Percentiles rank a stretch among this genome's conserved stretches.
These are phyloP conservation scores for Ennomos fuscantarius DNA, from an alignment of 2,888 invertebrate species.

Conservation along the genomic window DNA sequence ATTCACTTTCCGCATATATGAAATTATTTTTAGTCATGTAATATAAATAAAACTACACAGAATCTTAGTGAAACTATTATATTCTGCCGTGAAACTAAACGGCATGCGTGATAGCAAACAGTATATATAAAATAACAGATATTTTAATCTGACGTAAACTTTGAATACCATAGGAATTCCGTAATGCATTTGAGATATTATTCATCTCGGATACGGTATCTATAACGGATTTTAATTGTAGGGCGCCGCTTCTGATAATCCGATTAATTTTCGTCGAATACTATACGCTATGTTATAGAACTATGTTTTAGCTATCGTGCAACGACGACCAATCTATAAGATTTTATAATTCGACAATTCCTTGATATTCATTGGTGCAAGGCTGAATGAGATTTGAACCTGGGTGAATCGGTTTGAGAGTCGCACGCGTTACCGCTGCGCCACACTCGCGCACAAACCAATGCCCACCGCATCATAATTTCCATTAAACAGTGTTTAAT, in stretches of 20 bases:
- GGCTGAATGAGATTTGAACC: no score
- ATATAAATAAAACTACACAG: no score
- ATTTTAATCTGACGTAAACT: constrained; percentile 12
- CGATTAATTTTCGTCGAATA: constrained; percentile 25
- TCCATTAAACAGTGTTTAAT: constrained; percentile 6
- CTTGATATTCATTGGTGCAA: no score
- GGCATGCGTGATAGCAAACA: constrained; percentile 4
- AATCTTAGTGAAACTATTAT: no score
- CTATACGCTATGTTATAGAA: neutral
- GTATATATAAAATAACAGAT: constrained; percentile 8
- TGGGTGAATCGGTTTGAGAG: no score
- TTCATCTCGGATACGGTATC: constrained; percentile 19
- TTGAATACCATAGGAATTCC: constrained; percentile 21
- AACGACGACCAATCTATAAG: no score
- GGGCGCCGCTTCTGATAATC: constrained; percentile 26
- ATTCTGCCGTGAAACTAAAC: neutral
- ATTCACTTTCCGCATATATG: no score
- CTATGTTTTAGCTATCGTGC: neutral
- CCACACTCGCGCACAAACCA: no score
- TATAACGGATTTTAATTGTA: constrained; percentile 40
- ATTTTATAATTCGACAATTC: no score
- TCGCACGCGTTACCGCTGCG: no score
- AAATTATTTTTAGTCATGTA: no score
- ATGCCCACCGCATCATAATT: no score
- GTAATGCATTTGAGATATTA: constrained; percentile 18